phyloP scores from a whole-genome alignment of 2,888 invertebrate genomes.

The Sthenelais limicola region DNA sequence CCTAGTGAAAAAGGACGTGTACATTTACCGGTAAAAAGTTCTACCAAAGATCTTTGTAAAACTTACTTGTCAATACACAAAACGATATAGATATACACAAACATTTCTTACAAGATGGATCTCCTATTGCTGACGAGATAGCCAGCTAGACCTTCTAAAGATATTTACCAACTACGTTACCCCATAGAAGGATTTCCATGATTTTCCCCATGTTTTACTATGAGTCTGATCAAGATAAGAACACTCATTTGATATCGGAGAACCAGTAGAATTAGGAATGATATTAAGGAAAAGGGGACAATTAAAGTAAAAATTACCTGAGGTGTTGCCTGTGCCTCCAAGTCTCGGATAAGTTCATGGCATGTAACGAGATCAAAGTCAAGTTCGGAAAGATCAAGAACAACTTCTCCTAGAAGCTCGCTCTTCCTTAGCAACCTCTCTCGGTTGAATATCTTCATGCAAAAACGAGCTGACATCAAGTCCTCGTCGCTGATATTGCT shows the following conservation, averaged over 20 bases:
- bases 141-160: too few species aligned
- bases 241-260: too few species aligned
- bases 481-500: constrained; percentile 70
- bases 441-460: constrained; percentile 71
- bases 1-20: background rate
- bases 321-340: background rate
- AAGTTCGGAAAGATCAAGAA: constrained; percentile 66
- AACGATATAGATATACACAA: too few species aligned
- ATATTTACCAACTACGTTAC: too few species aligned
- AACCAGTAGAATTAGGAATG: too few species aligned
- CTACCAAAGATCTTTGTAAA: background rate
- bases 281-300: too few species aligned
- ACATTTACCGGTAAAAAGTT: background rate
- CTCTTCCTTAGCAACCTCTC: constrained; percentile 66
- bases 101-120: constrained; percentile 4
- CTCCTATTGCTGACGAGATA: constrained; percentile 2
- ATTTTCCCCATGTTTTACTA: too few species aligned
- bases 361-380: background rate
- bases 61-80: too few species aligned
- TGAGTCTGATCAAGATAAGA: too few species aligned
- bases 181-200: too few species aligned
- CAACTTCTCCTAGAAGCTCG: constrained; percentile 71
- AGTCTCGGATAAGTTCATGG: background rate
- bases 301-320: too few species aligned
- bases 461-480: constrained; percentile 65